Base-by-base conservation (phyloP, 2,797 vertebrate genomes). In the Lutjanus argentimaculatus region DNA sequence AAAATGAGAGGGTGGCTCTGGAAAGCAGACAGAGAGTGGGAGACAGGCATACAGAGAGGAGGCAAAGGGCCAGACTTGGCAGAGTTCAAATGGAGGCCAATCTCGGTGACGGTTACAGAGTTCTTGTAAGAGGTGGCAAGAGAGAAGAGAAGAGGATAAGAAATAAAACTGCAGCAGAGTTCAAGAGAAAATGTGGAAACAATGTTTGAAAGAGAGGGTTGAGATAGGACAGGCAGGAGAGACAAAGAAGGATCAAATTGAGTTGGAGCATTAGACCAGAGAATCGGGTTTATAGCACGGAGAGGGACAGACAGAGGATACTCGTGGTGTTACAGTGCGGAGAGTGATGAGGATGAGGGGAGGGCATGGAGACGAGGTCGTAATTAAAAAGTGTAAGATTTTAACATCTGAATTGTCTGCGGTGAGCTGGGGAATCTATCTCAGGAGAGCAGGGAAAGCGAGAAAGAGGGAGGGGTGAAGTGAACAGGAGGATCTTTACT, bases 311-410 rank as follows among this genome's bases (percentile, higher is more conserved):
- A 55, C 19, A 17, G 72, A 52, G 77, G 72, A 59, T 40, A 59
- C 49, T 22, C 30, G 53, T 52, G 19, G 70, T 70, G 64, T 80
- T 76, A 72, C 42, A 14, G 67, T 25, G n/a, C 16, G 1, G 66
- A 62, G 84, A 76, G 58, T 11, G 53, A 63, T 16, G 62, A 64
- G 57, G 30, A 36, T 36, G 30, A 36, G 56, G 43, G 52, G 65
- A 72, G 72, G 72, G 46, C 53, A 46, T 9, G n/a, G 74, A 79
- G 82, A 71, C 4, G 22, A 77, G 65, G 75, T 40, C 51, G 52
- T 90, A 92, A 94, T 95, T 92, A 93, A 94, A 91, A 85, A 80
- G 77, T 78, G 86, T 72, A 79, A 82, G 76, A 90, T 87, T 88
- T 91, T 78, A 85, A 87, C 82, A 78, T 91, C 88, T 86, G 76